Percentiles rank a stretch among this genome's conserved stretches.
Conservation (phyloP, 1,140 invertebrate genomes). For the Diprion similis region DNA sequence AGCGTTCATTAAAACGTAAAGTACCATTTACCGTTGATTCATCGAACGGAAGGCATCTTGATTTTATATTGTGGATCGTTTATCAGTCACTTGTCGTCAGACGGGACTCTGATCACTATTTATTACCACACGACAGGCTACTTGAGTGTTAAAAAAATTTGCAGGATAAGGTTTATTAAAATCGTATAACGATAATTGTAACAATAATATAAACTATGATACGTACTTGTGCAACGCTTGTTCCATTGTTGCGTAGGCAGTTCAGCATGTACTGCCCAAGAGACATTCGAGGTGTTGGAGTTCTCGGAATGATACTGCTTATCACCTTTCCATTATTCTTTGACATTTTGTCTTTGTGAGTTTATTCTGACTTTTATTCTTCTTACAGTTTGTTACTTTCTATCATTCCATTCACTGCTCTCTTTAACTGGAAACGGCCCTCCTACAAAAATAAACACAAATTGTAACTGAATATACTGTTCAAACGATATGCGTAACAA, state of each 20-base stretch:
- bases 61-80: slow-evolving; percentile 1
- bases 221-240: slow-evolving; percentile 30
- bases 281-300: slow-evolving; percentile 27
- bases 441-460: no score
- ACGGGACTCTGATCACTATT: background rate
- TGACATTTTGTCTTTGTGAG: background rate
- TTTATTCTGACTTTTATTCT: no score
- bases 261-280: slow-evolving; percentile 31
- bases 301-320: background rate
- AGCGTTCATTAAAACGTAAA: slow-evolving; percentile 3
- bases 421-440: no score
- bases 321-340: slow-evolving; percentile 23
- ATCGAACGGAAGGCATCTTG: background rate
- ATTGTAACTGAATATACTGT: no score
- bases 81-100: background rate
- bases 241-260: slow-evolving; percentile 12
- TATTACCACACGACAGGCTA: background rate
- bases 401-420: no score
- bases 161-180: background rate
- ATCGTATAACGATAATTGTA: background rate
- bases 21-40: background rate
- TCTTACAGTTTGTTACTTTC: no score
- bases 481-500: no score
- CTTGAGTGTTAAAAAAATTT: background rate
- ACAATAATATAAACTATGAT: background rate